phyloP scores from a whole-genome alignment of 2,113 vertebrate genomes.

The Suricata suricatta region DNA sequence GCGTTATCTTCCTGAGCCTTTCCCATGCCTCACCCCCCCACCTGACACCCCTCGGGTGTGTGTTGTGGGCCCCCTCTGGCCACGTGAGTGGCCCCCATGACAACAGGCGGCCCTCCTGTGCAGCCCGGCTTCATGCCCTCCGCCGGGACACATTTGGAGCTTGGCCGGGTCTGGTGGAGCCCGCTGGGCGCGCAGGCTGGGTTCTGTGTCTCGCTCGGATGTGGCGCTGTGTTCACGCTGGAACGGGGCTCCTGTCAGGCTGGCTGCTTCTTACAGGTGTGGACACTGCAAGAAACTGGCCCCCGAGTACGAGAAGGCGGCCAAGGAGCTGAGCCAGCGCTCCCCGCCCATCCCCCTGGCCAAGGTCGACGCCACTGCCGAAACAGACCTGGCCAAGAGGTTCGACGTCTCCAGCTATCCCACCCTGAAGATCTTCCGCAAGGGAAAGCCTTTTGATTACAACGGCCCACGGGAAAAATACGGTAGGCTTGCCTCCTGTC shows the following conservation, averaged over 20 bases:
- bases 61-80: fast-evolving
- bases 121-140: not conserved
- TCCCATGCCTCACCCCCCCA: fast-evolving
- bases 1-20: not conserved
- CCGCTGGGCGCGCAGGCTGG: not conserved
- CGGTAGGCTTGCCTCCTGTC: slow-evolving; percentile 77
- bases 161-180: not conserved
- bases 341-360: slow-evolving; percentile 93
- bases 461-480: slow-evolving; percentile 94
- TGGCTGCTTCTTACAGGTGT: slow-evolving; percentile 87
- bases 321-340: slow-evolving; percentile 90
- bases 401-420: slow-evolving; percentile 95
- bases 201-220: not conserved
- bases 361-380: slow-evolving; percentile 93
- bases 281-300: slow-evolving; percentile 97
- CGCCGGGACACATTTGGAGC: fast-evolving
- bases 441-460: slow-evolving; percentile 94
- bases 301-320: slow-evolving; percentile 97
- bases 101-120: not conserved
- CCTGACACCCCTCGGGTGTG: fast-evolving
- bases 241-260: not conserved
- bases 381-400: slow-evolving; percentile 90
- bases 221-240: not conserved
- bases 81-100: fast-evolving
- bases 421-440: slow-evolving; percentile 97